Percentiles rank a stretch among this genome's conserved stretches.
Conservation (phyloP, 2,113 vertebrate species). For the Sander vitreus region DNA sequence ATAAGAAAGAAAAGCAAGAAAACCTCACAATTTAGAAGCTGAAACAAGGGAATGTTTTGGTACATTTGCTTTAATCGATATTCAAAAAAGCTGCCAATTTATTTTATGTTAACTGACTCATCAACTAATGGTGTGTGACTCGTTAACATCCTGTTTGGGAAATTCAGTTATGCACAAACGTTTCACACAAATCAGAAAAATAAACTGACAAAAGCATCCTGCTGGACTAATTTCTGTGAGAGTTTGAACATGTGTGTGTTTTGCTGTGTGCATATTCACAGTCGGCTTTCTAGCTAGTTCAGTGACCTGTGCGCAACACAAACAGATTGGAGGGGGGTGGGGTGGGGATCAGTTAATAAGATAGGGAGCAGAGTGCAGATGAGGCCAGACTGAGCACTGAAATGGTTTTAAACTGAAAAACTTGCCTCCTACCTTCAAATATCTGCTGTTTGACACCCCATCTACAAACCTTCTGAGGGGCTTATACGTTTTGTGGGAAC, state of each 20-base stretch:
- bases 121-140: not conserved
- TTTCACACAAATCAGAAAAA: slow-evolving; percentile 30
- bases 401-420: slow-evolving; percentile 18
- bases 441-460: slow-evolving; percentile 14
- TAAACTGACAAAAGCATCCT: slow-evolving; percentile 1
- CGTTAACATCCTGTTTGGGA: slow-evolving; percentile 1
- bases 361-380: slow-evolving; percentile 28
- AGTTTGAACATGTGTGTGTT: slow-evolving; percentile 67
- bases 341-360: slow-evolving; percentile 31
- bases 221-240: slow-evolving; percentile 67
- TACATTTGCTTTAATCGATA: not conserved
- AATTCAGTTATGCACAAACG: not conserved
- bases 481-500: not conserved
- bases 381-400: slow-evolving; percentile 20
- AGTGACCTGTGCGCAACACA: slow-evolving; percentile 70
- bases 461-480: not conserved
- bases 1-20: not conserved
- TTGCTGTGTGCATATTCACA: slow-evolving; percentile 22
- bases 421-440: not conserved
- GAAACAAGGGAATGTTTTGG: not conserved
- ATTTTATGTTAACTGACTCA: not conserved
- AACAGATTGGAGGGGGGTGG: slow-evolving; percentile 29
- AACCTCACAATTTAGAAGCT: not conserved
- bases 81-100: not conserved
- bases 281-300: slow-evolving; percentile 34